Conservation (phyloP, 2,888 invertebrate species). For the Selenia dentaria region DNA sequence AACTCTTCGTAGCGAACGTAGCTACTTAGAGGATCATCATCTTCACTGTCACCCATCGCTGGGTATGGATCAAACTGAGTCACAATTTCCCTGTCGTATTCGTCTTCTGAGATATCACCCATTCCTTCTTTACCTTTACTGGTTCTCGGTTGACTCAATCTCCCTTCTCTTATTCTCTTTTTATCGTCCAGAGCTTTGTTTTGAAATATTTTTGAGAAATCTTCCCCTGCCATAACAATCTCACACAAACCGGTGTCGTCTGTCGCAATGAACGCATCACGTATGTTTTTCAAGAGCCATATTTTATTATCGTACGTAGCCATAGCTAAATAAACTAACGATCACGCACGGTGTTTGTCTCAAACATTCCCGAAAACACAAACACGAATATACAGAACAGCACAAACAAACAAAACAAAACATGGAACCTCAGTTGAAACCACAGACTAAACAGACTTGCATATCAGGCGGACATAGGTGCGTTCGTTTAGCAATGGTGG, state of each 20-base stretch:
- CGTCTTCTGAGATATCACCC: conserved; percentile 64
- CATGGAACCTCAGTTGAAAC: too few species aligned
- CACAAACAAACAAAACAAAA: too few species aligned
- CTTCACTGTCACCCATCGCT: conserved; percentile 91
- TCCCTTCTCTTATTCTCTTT: conserved; percentile 59
- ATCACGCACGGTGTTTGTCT: background rate
- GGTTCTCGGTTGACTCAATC: conserved; percentile 59
- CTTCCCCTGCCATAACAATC: conserved; percentile 94
- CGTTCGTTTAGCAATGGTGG: too few species aligned
- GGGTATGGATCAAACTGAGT: conserved; percentile 88
- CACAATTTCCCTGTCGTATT: conserved; percentile 68
- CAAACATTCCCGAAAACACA: background rate
- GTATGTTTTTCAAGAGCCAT: conserved; percentile 96
- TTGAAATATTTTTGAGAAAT: conserved; percentile 86
- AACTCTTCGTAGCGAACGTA: conserved; percentile 91
- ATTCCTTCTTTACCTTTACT: conserved; percentile 63
- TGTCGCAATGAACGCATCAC: conserved; percentile 97
- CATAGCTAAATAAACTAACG: conserved; percentile 84
- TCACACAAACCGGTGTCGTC: conserved; percentile 98
- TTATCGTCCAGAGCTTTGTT: conserved; percentile 73
- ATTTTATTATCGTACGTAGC: conserved; percentile 97
- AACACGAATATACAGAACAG: background rate
- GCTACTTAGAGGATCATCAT: conserved; percentile 87
- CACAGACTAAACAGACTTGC: too few species aligned
- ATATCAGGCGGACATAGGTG: too few species aligned